These are phyloP conservation scores for Philopedon plagiatum DNA, from an alignment of 2,888 invertebrate genomes.

Conservation along the genomic window DNA sequence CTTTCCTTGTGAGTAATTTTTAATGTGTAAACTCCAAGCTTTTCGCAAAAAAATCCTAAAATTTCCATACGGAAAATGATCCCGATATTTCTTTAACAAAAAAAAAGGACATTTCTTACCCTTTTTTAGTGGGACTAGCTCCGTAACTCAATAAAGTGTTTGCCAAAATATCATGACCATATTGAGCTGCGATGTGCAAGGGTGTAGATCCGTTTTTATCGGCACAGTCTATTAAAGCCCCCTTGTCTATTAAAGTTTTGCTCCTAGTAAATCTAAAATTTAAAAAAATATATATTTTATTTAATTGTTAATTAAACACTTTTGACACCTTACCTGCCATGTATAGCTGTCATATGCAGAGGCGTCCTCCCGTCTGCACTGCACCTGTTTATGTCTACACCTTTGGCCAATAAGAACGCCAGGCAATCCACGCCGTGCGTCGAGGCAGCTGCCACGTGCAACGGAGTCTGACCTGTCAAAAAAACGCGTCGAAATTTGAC, in stretches of 20 bases:
- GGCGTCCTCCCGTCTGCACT: slow-evolving; percentile 75
- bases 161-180: slow-evolving; percentile 73
- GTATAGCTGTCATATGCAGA: slow-evolving; percentile 78
- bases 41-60: too few species aligned
- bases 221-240: slow-evolving; percentile 71
- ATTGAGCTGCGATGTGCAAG: slow-evolving; percentile 76
- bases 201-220: slow-evolving; percentile 76
- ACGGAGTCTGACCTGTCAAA: slow-evolving; percentile 67
- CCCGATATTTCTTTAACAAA: too few species aligned
- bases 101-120: slow-evolving; percentile 55
- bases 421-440: slow-evolving; percentile 75
- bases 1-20: too few species aligned
- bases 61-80: too few species aligned
- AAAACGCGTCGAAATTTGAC: too few species aligned
- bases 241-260: slow-evolving; percentile 74
- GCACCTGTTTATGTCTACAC: slow-evolving; percentile 72
- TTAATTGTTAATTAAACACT: neutral
- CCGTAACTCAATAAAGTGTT: slow-evolving; percentile 70
- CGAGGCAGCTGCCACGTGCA: slow-evolving; percentile 75
- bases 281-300: neutral
- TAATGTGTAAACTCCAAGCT: too few species aligned
- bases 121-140: slow-evolving; percentile 70
- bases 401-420: slow-evolving; percentile 71
- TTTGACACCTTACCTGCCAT: slow-evolving; percentile 72
- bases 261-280: slow-evolving; percentile 71